Evolutionary conservation across 1,140 invertebrate species (phyloP), one percentile per base, ranked within the genome.

Genomic region (Theocolax elegans): DNA sequence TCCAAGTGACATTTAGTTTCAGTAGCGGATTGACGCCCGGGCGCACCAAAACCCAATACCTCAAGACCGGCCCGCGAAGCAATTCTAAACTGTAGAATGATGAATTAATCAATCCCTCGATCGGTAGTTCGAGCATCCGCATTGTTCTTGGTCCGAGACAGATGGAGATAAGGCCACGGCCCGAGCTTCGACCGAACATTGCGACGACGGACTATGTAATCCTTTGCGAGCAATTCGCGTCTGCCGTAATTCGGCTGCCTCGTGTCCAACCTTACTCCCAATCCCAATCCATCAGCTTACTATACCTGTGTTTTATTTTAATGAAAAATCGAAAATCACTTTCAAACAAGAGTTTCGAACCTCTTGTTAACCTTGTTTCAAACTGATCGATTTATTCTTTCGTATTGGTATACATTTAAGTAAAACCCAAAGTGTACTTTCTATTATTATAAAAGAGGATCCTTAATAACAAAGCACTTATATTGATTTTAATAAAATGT

Each of bases 71-170:
- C 4, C 31, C 25, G 53, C 51, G 40, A 15, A 67, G 66, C 21
- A 35, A 44, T 59, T 51, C 46, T 19, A 63, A 46, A 25, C 38
- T 31, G 59, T 1, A 19, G 49, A 69, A 69, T 46, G 67, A 69
- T 63, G 59, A 69, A 69, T 69, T 69, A 69, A 69, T 69, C 67
- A 69, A 69, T 69, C 48, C n/a, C 38, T 23, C 48, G 59, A 69
- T 69, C 49, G 25, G n/a, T 17, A 56, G 67, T 35, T 63, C 38
- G 48, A 54, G 67, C 48, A 17, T 46, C 56, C 40, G 59, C 59
- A 69, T 69, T 69, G 59, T 69, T 69, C 67, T 35, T 42, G 38
- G 29, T 4, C 46, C 6, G 21, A 53, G 56, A 53, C 42, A 7
- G 38, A 31, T n/a, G 6, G 38, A 42, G 58, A 48, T 12, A 58